Base-by-base conservation (phyloP, 2,797 vertebrate genomes). In the Phoxinus dragarum region DNA sequence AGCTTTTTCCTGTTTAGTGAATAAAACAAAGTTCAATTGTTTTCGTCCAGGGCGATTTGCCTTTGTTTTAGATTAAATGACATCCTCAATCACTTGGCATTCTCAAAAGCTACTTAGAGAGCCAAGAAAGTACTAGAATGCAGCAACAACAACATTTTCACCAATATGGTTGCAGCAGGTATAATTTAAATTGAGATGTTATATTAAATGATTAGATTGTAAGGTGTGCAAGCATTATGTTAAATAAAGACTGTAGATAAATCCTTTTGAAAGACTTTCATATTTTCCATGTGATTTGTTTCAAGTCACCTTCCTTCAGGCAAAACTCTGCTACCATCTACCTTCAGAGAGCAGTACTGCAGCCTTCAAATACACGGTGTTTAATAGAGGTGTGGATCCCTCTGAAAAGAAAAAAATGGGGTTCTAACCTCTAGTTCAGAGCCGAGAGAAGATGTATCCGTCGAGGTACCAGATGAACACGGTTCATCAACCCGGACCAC, bases 381-480 rank as follows among this genome's bases (percentile, higher is more conserved):
- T 49, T 10, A 23, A 34, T 34, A 34, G 27, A 34, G 31, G 1
- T 34, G 17, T 34, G 1, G 5, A 19, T 8, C 11, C n/a, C 11
- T 74, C 17, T 52, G 47, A 12, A 54, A 27, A 34, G 14, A 73
- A 23, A 31, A 10, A 16, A 86, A 44, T 11, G 16, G 79, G 23
- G 34, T 47, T 67, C 92, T 86, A 91, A 97, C 97, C 96, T 97
- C 96, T 31, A 97, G 94, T 83, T 97, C 96, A 0, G 96, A 96
- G 90, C 92, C 94, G 88, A 93, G 78, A 4, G 90, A 92, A 11
- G 96, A 96, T 1, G 93, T 94, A 84, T 95, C 95, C 0, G 90
- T 94, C 69, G 93, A 94, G 31, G 93, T 93, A 77, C 95, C 95
- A 17, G 93, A 92, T 61, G 94, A 95, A 86, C 88, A 92, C 40